phyloP scores from a whole-genome alignment of 92 coral and sea anemone genomes.

The Micromussa lordhowensis region DNA sequence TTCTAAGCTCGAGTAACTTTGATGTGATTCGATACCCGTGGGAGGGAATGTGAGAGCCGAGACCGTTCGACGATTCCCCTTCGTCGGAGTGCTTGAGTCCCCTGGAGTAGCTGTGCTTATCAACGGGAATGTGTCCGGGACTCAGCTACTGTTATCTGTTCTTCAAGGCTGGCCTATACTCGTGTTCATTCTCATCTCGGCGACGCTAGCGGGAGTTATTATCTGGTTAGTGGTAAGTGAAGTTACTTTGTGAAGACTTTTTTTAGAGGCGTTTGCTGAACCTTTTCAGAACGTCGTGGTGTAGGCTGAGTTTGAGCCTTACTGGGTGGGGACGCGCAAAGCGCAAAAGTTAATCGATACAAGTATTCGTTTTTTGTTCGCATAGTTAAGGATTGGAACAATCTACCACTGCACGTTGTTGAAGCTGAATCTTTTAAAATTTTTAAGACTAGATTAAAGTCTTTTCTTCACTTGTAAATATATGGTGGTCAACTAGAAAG shows the following conservation, averaged over 20 bases:
- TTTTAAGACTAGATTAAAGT: too few relatives aligned
- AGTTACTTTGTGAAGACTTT: too few relatives aligned
- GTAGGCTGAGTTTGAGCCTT: not conserved
- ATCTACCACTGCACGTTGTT: too few relatives aligned
- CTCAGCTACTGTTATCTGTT: conserved; percentile 81
- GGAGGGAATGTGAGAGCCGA: conserved; percentile 43
- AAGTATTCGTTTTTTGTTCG: too few relatives aligned
- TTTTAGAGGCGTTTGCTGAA: too few relatives aligned
- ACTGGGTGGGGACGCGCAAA: too few relatives aligned
- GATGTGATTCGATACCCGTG: conserved; percentile 77
- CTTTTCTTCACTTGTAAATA: too few relatives aligned
- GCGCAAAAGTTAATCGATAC: too few relatives aligned
- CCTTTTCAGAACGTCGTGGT: not conserved
- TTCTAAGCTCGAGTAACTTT: conserved; percentile 54
- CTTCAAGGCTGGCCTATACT: conserved; percentile 95
- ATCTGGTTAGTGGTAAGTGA: conserved; percentile 93
- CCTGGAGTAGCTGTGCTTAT: conserved; percentile 87
- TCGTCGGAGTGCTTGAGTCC: conserved; percentile 79
- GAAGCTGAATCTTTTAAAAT: too few relatives aligned
- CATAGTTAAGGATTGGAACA: too few relatives aligned
- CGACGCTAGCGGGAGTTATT: conserved; percentile 86
- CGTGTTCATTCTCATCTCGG: conserved; percentile 89
- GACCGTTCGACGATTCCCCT: conserved; percentile 59
- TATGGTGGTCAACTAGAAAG: too few relatives aligned
- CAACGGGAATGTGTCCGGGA: conserved; percentile 86